A percentile compares a stretch with the other conserved stretches of the same genome.
Conservation (phyloP, 1,140 invertebrate species). For the Euwallacea similis region DNA sequence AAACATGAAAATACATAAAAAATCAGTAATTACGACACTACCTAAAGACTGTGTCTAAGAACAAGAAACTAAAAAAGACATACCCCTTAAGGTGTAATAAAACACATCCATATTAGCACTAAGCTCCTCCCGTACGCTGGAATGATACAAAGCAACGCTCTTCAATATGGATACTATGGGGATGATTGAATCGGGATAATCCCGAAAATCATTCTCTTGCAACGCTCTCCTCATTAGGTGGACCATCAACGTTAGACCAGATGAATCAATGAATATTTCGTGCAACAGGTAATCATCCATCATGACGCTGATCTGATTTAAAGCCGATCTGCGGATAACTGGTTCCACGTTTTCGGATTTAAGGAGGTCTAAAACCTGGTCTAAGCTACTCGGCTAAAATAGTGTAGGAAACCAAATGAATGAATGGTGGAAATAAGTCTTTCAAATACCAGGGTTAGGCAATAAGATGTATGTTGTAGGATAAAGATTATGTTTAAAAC, state of each 20-base stretch:
- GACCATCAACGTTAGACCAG: constrained; percentile 49
- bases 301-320: constrained; percentile 63
- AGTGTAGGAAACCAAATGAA: too few species aligned
- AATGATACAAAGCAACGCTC: constrained; percentile 57
- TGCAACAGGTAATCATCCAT: constrained; percentile 60
- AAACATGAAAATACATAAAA: constrained; percentile 37
- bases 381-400: constrained; percentile 51
- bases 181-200: constrained; percentile 67
- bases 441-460: too few species aligned
- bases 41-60: too few species aligned
- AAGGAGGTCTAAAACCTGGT: constrained; percentile 55
- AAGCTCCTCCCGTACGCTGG: constrained; percentile 57
- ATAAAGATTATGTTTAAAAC: too few species aligned
- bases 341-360: constrained; percentile 56
- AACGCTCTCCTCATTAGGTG: constrained; percentile 56
- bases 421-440: too few species aligned
- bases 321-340: constrained; percentile 60
- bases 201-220: constrained; percentile 61
- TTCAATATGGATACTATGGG: constrained; percentile 64
- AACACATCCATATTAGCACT: constrained; percentile 56
- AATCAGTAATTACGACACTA: neutral
- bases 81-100: constrained; percentile 1
- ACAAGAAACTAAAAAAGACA: neutral
- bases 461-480: too few species aligned
- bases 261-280: constrained; percentile 55